phyloP scores from a whole-genome alignment of 2,888 invertebrate species.

The Caenorhabditis zanzibari region DNA sequence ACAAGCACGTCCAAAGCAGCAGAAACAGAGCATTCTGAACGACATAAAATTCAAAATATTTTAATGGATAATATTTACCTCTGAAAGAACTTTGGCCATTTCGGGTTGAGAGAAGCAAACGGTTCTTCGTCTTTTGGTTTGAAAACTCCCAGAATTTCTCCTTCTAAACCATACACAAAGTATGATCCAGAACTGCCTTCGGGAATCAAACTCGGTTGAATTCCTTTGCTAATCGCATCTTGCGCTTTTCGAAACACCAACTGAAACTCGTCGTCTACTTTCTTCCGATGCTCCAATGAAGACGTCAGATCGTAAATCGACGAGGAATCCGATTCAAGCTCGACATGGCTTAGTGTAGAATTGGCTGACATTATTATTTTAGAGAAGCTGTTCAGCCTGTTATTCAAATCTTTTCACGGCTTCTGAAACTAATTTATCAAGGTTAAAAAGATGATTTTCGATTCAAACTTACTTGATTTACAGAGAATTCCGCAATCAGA shows the following conservation, averaged over 20 bases:
- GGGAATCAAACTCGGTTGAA: slow-evolving; percentile 76
- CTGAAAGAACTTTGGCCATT: slow-evolving; percentile 99
- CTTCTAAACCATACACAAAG: slow-evolving; percentile 93
- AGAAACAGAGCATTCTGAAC: slow-evolving; percentile 86
- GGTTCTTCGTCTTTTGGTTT: slow-evolving; percentile 99
- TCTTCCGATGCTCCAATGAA: slow-evolving; percentile 47
- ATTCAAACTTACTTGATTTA: slow-evolving; percentile 31
- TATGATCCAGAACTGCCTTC: slow-evolving; percentile 88
- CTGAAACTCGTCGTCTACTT: slow-evolving; percentile 70
- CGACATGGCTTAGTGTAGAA: slow-evolving; percentile 26
- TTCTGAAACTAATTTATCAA: slow-evolving; percentile 18
- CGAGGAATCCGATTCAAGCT: slow-evolving; percentile 20
- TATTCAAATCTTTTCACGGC: slow-evolving; percentile 37
- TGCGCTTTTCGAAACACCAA: slow-evolving; percentile 69
- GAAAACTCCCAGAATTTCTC: slow-evolving; percentile 92
- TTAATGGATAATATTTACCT: slow-evolving; percentile 19
- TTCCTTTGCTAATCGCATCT: slow-evolving; percentile 75
- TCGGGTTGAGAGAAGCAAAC: slow-evolving; percentile 97
- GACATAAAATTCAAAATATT: neutral
- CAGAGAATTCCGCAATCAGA: slow-evolving; percentile 28
- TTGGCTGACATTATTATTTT: slow-evolving; percentile 26
- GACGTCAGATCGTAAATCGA: slow-evolving; percentile 46
- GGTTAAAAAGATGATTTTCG: neutral
- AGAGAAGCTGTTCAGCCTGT: slow-evolving; percentile 17
- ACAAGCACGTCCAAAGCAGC: slow-evolving; percentile 98